Evolutionary conservation across 2,113 vertebrate genomes (phyloP).

Genomic region (Mormyrus lacerda): DNA sequence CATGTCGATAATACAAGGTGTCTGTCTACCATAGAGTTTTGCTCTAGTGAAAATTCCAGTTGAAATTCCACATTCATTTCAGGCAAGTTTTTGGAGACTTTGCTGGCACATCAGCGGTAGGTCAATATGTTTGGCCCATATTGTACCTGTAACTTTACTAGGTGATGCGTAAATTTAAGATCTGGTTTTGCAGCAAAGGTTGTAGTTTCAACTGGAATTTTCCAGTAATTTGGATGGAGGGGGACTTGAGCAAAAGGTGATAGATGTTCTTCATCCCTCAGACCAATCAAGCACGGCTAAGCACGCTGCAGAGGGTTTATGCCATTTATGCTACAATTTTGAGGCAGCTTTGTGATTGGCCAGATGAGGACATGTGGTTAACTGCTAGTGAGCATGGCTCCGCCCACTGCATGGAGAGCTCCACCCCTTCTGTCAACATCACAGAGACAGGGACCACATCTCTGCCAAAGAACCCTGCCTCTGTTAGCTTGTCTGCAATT

Average conservation of each 20-base stretch:
- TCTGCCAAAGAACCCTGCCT: background rate
- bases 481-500: background rate
- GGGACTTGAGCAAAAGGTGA: background rate
- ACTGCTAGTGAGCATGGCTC: background rate
- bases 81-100: background rate
- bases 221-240: background rate
- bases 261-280: background rate
- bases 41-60: background rate
- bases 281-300: background rate
- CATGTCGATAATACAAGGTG: background rate
- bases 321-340: background rate
- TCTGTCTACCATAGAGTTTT: background rate
- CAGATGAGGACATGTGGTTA: background rate
- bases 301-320: background rate
- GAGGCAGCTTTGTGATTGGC: background rate
- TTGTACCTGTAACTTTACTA: background rate
- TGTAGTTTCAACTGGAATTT: background rate
- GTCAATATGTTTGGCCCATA: background rate
- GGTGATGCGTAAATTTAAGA: background rate
- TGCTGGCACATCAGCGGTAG: background rate
- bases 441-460: background rate
- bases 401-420: conserved; percentile 2
- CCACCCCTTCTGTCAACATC: background rate
- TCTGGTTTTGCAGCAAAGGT: background rate
- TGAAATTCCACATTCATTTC: background rate